Base-by-base conservation (phyloP, 2,888 invertebrate genomes). In the Drosophila paucipuncta region DNA sequence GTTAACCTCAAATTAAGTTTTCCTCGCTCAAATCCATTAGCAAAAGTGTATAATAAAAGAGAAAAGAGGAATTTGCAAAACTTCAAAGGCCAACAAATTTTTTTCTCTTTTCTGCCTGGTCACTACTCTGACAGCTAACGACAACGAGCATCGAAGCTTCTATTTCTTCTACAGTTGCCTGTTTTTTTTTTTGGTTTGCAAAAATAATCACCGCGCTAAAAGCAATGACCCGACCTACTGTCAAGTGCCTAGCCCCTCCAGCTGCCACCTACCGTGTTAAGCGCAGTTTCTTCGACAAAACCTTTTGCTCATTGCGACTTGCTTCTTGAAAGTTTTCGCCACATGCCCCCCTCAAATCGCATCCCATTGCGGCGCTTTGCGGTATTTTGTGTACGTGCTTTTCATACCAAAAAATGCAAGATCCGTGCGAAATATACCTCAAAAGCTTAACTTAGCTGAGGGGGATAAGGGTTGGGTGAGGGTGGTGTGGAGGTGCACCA, bases 371-470 rank as follows among this genome's bases (percentile, higher is more conserved):
- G 82, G 67, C 62, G 73, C 76, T 82, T 73, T 84, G 84, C 85
- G 84, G 85, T 88, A 73, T 85, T 76, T 73, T 69, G 74, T 76
- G 88, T 82, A 85, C 85, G 85, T 85, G 85, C 76, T 82, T 85
- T 78, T 82, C 85, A 85, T 85, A 75, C 84, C 69, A 80, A 82
- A 50, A 47, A 63, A 58, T 69, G 68, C 68, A 63, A 72, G 76
- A 80, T 69, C 65, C 72, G 80, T 79, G 83, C 65, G 59, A 75
- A 85, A 64, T 83, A 58, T 47, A 85, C 76, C 82, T 85, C 86
- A 78, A 70, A 61, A 25, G 62, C 35, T 37, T 54, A 37, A 57
- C n/a, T 35, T 7, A 16, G 41, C n/a, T 7, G 41, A 11, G 13
- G 33, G 30, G 11, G 28, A 1, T 18, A 2, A 22, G 33, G 1